Base-by-base conservation (phyloP, 1,140 invertebrate species). In the Ctenoplectra terminalis region DNA sequence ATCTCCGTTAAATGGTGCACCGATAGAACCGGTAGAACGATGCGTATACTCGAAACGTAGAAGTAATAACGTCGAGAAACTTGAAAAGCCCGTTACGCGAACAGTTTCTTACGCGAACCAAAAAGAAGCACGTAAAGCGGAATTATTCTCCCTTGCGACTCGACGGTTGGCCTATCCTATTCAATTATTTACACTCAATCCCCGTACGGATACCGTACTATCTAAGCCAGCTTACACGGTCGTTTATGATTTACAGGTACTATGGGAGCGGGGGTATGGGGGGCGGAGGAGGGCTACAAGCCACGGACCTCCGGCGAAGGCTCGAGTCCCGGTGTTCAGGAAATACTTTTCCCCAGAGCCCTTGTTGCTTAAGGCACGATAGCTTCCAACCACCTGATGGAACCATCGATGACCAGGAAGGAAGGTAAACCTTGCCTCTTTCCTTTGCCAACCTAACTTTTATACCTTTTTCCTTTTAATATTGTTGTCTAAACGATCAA, bases 181-280 rank as follows among this genome's bases (percentile, higher is more conserved):
- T 66, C 2, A 11, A 66, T 66, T 64, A 75, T 75, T 75, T 43
- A 54, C 26, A 26, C 17, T 29, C 17, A 2, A 13, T 46, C 61
- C 66, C 7, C 20, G 26, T 31, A n/a, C 56, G 40, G 43, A 48
- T 50, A 11, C 40, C 17, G 2, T 0, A 3, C 20, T 26, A 29
- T 20, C 73, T 52, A 63, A 56, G 1, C 50, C 43, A 31, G 52
- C 46, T 60, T 23, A 64, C 40, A 50, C 37, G 71, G 34, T 80
- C 56, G 67, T 64, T 70, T 74, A 63, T 86, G 69, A 72, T 86
- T 87, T 54, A 61, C 86, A 94, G 93, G 88, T 94, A 94, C 93
- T 94, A 94, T 94, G 93, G 93, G 93, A 94, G 90, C 90, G 90
- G 93, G 90, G 93, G 92, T 86, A 94, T 94, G 93, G 93, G 92